Evolutionary conservation across 64 coral and sea anemone genomes (phyloP), one percentile per base, ranked within the genome.

Genomic region (Porites lutea): DNA sequence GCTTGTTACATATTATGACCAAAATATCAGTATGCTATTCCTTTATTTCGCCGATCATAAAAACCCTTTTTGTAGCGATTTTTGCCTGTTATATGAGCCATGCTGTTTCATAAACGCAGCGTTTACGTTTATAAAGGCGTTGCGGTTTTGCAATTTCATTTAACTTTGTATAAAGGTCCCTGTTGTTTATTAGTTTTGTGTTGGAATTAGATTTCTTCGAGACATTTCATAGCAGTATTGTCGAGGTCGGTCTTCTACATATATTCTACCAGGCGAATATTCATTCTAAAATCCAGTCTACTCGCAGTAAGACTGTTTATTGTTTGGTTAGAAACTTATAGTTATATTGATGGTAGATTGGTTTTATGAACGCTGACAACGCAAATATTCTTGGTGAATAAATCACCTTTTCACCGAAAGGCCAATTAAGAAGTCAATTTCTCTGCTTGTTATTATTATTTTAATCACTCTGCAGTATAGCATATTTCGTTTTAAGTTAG

Each of bases 321-420:
- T 55, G 75, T 78, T 78, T 78, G 75, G 51, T 8, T 19, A 55
- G 75, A 55, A 10, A 22, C 3, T 27, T 57, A 16, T 55, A 20
- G 59, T n/a, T 49, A 60, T 43, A 65, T 82, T 16, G 48, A 6
- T 3, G 8, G 6, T 82, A 37, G 59, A 82, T 45, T 60, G 64
- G 79, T 82, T 47, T 0, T 65, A 43, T 82, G 45, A 65, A 65
- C 8, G 10, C 3, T 27, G 4, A 82, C 8, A 19, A 2, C 43
- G 8, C 43, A 82, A 37, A 37, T 8, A 65, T 48, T 48, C 37
- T 65, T 65, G 43, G 37, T 20, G 60, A 65, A 47, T 1, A 51
- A 83, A 66, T 83, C 12, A 83, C 67, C 45, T 48, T 84, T 84
- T 52, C 52, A 69, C 51, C 52, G 45, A 68, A 52, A 52, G 19